Percentiles rank a stretch among this genome's conserved stretches.
Evolutionary conservation across 1,140 invertebrate species (phyloP).

Genomic region (Micrasema longulum): DNA sequence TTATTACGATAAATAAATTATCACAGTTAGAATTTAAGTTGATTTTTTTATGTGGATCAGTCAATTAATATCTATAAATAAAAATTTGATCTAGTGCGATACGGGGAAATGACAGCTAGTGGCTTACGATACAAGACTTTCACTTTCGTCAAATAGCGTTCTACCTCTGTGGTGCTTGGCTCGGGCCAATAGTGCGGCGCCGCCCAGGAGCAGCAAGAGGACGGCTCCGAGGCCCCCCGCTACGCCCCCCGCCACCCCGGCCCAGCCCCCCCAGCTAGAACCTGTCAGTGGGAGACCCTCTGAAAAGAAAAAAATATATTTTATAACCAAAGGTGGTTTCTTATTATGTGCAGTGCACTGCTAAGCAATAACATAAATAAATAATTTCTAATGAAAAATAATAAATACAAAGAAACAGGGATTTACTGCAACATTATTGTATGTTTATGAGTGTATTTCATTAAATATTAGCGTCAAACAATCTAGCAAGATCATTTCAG

Average conservation of each 20-base stretch:
- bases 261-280: conserved; percentile 48
- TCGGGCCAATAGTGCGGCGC: conserved; percentile 45
- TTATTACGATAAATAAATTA: no score
- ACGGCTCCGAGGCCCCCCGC: conserved; percentile 52
- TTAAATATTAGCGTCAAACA: background rate
- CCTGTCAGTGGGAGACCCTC: conserved; percentile 29
- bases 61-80: conserved; percentile 3
- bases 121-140: conserved; percentile 35
- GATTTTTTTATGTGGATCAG: background rate
- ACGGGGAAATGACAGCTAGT: no score
- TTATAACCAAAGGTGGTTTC: no score
- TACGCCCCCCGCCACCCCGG: conserved; percentile 52
- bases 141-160: conserved; percentile 32
- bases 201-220: conserved; percentile 46
- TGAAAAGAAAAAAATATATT: no score
- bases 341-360: no score
- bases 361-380: no score
- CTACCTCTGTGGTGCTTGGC: conserved; percentile 51
- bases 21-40: no score
- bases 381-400: no score
- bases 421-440: no score
- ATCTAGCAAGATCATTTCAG: no score
- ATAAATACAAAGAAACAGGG: no score
- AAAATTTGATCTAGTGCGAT: no score
- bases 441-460: background rate